Evolutionary conservation across 2,888 invertebrate species (phyloP).

Genomic region (Drosophila koepferae): DNA sequence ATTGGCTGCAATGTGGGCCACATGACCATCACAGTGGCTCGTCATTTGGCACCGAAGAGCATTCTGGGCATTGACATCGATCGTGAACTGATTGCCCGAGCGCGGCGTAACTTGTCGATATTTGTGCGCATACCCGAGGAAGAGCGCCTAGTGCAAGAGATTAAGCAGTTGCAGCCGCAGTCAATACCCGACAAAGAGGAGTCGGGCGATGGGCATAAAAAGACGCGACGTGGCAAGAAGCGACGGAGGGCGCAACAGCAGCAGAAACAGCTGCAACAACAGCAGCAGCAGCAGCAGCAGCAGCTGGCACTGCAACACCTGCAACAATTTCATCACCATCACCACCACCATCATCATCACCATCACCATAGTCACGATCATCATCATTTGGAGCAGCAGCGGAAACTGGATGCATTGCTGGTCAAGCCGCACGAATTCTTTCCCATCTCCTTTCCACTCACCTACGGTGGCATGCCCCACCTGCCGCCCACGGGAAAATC

Average conservation of each 20-base stretch:
- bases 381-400: slow-evolving; percentile 82
- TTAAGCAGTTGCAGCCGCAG: slow-evolving; percentile 10
- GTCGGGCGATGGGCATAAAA: slow-evolving; percentile 45
- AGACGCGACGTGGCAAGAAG: slow-evolving; percentile 72
- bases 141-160: slow-evolving; percentile 38
- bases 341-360: slow-evolving; percentile 67
- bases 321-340: slow-evolving; percentile 37
- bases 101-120: slow-evolving; percentile 84
- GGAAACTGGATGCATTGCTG: slow-evolving; percentile 76
- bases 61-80: slow-evolving; percentile 98
- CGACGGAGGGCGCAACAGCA: slow-evolving; percentile 42
- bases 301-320: slow-evolving; percentile 33
- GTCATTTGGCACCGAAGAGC: slow-evolving; percentile 93
- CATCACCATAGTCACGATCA: slow-evolving; percentile 67
- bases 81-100: slow-evolving; percentile 90
- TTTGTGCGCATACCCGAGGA: slow-evolving; percentile 83
- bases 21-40: slow-evolving; percentile 95
- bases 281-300: slow-evolving; percentile 15
- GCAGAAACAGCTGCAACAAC: slow-evolving; percentile 3
- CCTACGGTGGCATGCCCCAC: slow-evolving; percentile 88
- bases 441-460: slow-evolving; percentile 94
- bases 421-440: slow-evolving; percentile 86
- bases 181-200: slow-evolving; percentile 24
- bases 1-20: slow-evolving; percentile 99
- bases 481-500: slow-evolving; percentile 48